These are phyloP conservation scores for Macrotrachela quadricornifera DNA, from an alignment of 1,140 invertebrate genomes.

Conservation along the genomic window DNA sequence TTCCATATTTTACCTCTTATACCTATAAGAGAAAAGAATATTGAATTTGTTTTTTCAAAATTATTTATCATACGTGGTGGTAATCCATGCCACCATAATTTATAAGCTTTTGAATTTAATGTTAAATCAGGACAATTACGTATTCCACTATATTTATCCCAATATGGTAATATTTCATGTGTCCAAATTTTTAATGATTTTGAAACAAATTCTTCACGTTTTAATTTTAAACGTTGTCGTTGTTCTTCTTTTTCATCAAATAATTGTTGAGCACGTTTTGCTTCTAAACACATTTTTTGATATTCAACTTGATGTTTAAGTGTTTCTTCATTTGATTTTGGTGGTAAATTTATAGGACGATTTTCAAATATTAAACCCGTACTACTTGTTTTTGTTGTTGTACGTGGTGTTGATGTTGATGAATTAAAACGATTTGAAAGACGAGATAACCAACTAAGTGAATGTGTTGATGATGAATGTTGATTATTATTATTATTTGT, in stretches of 20 bases:
- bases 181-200: constrained; percentile 48
- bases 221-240: constrained; percentile 35
- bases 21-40: constrained; percentile 14
- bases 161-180: constrained; percentile 50
- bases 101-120: constrained; percentile 32
- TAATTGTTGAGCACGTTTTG: background rate
- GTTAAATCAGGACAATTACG: background rate
- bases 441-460: too few species aligned
- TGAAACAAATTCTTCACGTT: constrained; percentile 50
- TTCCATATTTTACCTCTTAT: constrained; percentile 63
- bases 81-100: constrained; percentile 69
- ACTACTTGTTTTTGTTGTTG: too few species aligned
- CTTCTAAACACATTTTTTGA: constrained; percentile 6
- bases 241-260: constrained; percentile 39
- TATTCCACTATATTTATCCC: constrained; percentile 43
- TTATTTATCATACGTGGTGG: constrained; percentile 37
- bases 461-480: too few species aligned
- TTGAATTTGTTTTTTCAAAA: too few species aligned
- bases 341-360: constrained; percentile 6
- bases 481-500: too few species aligned
- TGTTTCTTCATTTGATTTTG: constrained; percentile 3
- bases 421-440: too few species aligned
- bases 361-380: constrained; percentile 2
- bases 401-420: too few species aligned
- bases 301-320: constrained; percentile 8